These are phyloP conservation scores for Colossoma macropomum DNA, from an alignment of 2,113 vertebrate species.

Conservation along the genomic window DNA sequence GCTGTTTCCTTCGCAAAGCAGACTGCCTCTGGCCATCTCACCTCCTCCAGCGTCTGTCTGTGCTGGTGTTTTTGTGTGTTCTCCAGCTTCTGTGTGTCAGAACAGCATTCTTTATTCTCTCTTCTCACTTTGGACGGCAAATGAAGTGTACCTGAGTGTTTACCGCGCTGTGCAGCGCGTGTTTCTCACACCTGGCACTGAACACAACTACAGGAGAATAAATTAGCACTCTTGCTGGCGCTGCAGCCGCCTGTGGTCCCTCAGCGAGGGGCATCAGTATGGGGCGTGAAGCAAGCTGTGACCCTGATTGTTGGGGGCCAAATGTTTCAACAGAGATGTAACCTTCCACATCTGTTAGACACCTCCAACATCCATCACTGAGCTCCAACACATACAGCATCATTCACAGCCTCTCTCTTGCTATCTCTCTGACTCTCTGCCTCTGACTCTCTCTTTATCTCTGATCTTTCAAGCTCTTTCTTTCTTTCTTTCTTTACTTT, in stretches of 20 bases:
- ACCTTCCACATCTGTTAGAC: constrained; percentile 67
- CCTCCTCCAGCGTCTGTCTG: constrained; percentile 58
- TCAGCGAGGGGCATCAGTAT: constrained; percentile 75
- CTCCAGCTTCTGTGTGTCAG: constrained; percentile 47
- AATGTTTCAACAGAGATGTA: constrained; percentile 70
- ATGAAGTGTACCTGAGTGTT: constrained; percentile 74
- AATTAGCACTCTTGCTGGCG: constrained; percentile 74
- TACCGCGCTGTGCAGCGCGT: constrained; percentile 60
- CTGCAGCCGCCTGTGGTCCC: constrained; percentile 64
- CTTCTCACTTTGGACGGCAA: constrained; percentile 54
- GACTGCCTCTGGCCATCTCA: constrained; percentile 71
- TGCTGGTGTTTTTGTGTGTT: constrained; percentile 62
- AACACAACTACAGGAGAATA: constrained; percentile 72
- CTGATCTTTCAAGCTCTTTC: background rate
- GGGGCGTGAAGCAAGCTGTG: constrained; percentile 77
- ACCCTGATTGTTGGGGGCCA: constrained; percentile 72
- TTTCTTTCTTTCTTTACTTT: constrained; percentile 44
- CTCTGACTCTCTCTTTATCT: background rate
- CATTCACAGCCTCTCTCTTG: background rate
- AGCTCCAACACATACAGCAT: constrained; percentile 8
- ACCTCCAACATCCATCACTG: constrained; percentile 46
- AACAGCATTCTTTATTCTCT: constrained; percentile 41
- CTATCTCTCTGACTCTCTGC: background rate
- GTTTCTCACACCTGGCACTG: constrained; percentile 65
- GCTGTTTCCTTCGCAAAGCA: constrained; percentile 44